These are phyloP conservation scores for Alligator mississippiensis DNA, from an alignment of 2,113 vertebrate genomes.

Conservation along the genomic window DNA sequence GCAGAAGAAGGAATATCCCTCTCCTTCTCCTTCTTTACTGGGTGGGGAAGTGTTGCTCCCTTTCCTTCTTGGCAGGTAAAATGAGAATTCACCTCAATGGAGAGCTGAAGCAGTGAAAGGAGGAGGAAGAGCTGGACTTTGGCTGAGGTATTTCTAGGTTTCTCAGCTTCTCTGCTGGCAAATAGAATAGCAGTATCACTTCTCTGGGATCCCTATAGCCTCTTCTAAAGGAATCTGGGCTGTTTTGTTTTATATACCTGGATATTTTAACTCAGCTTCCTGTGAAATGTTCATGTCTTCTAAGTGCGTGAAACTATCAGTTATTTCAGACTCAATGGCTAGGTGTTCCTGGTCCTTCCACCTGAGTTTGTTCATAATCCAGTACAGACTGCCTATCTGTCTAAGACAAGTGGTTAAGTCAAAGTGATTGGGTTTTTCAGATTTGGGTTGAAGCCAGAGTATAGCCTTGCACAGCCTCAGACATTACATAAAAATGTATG, in stretches of 20 bases:
- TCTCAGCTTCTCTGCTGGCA: background rate
- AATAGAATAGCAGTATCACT: background rate
- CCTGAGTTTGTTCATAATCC: constrained; percentile 68
- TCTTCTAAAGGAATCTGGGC: constrained; percentile 22
- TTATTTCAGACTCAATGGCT: constrained; percentile 26
- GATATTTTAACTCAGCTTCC: constrained; percentile 15
- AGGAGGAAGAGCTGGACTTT: background rate
- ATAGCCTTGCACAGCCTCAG: constrained; percentile 63
- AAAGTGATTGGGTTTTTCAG: constrained; percentile 38
- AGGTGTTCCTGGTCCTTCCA: constrained; percentile 67
- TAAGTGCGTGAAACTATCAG: constrained; percentile 67
- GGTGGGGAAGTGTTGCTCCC: background rate
- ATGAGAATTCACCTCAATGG: background rate
- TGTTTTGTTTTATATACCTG: background rate
- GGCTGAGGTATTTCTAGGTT: background rate
- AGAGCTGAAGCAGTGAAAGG: background rate
- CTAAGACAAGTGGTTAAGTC: constrained; percentile 47
- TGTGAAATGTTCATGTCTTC: constrained; percentile 68
- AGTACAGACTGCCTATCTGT: constrained; percentile 57
- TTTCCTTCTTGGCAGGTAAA: background rate
- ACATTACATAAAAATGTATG: constrained; percentile 73
- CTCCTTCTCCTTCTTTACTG: background rate
- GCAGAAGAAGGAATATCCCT: background rate
- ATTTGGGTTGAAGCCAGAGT: constrained; percentile 20
- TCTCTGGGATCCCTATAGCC: constrained; percentile 1